Base-by-base conservation (phyloP, 2,797 vertebrate genomes). In the Labroides dimidiatus region DNA sequence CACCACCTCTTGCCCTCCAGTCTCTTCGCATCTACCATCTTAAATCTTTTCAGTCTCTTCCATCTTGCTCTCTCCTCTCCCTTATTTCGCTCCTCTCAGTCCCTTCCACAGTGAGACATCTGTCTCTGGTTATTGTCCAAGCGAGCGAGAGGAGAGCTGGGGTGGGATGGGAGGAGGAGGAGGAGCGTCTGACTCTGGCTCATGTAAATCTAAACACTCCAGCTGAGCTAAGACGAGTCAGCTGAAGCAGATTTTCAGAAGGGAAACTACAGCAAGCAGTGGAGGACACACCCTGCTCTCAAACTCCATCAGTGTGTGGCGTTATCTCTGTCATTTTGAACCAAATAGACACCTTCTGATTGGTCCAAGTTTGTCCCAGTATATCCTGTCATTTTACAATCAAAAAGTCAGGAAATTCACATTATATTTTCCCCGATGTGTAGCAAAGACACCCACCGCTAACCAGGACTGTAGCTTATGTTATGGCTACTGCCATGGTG, bases 141-240 rank as follows among this genome's bases (percentile, higher is more conserved):
- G 54, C 4, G 13, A 42, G 50, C 53, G 61, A 43, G 64, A 52
- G 52, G 47, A 61, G 55, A 52, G 51, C 4, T 13, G 42, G 53
- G 56, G 64, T 67, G 45, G 64, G 64, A 70, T 36, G 27, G 66
- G 59, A 76, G 73, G 75, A 37, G 36, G 37, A 39, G 37, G 37
- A 72, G 64, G 24, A 64, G 48, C 19, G 33, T 44, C 51, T 58
- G 52, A 52, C 55, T 77, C 66, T 7, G 6, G 23, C 63, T 44
- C 73, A 43, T 84, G 53, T 62, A 41, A 72, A 73, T 65, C 74
- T 68, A 77, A 80, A 84, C 80, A 80, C 78, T 82, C 84, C 79
- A 64, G 78, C 69, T 57, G 7, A 69, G 81, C 69, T 77, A 50
- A 59, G 53, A 56, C 71, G 37, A 72, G 80, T 67, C 55, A 11